Percentiles rank a stretch among this genome's conserved stretches.
Evolutionary conservation across 2,888 invertebrate genomes (phyloP).

Genomic region (Nomada ruficornis): DNA sequence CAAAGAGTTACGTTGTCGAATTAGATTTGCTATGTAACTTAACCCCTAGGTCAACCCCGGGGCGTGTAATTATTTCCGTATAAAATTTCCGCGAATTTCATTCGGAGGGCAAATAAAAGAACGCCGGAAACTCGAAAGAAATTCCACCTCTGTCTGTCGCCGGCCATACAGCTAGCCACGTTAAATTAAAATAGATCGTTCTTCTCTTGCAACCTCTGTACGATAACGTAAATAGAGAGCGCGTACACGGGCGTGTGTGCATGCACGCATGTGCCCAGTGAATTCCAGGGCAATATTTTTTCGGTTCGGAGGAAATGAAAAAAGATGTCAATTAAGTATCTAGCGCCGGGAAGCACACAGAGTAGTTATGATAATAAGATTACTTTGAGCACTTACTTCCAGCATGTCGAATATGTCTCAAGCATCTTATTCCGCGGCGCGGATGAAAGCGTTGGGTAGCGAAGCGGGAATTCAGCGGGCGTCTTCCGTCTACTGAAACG

Average conservation of each 20-base stretch:
- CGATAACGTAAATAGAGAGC: not conserved
- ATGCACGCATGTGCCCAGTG: too few species aligned
- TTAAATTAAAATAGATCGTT: slow-evolving; percentile 54
- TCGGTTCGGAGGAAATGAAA: not conserved
- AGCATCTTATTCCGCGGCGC: slow-evolving; percentile 27
- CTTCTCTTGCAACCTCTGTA: not conserved
- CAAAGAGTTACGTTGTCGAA: slow-evolving; percentile 20
- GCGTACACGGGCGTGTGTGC: too few species aligned
- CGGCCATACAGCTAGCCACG: not conserved
- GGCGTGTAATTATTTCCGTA: slow-evolving; percentile 43
- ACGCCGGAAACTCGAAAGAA: slow-evolving; percentile 25
- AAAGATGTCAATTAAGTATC: not conserved
- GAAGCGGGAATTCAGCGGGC: slow-evolving; percentile 25
- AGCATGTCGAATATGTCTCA: slow-evolving; percentile 25
- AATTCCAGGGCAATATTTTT: not conserved
- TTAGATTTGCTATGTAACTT: slow-evolving; percentile 34
- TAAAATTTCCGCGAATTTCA: slow-evolving; percentile 37
- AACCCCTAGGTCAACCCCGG: slow-evolving; percentile 7
- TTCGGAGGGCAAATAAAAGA: slow-evolving; percentile 16
- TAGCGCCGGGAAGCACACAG: not conserved
- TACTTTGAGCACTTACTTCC: slow-evolving; percentile 39
- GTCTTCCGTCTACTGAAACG: slow-evolving; percentile 4
- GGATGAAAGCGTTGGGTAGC: not conserved
- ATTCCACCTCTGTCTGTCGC: not conserved
- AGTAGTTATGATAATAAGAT: slow-evolving; percentile 49